Conservation (phyloP, 2,797 vertebrate genomes). For the Trichosurus vulpecula region DNA sequence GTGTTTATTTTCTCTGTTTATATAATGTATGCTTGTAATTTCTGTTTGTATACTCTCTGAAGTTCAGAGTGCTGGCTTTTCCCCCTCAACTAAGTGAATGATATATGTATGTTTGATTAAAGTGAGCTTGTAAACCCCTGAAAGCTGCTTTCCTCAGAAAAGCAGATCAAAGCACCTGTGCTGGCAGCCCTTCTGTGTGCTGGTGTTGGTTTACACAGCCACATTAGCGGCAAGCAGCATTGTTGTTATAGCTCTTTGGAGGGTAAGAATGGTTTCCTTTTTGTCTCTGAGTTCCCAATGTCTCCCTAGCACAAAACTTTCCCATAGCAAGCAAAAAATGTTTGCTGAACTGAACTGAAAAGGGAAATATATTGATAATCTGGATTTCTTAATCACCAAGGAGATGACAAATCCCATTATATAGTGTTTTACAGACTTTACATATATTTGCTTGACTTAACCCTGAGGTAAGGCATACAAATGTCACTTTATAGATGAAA, state of each 20-base stretch:
- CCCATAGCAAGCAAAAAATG: not conserved
- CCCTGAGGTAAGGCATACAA: not conserved
- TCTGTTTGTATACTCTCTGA: too few species aligned
- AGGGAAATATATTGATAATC: not conserved
- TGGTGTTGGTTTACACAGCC: too few species aligned
- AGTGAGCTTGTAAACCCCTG: too few species aligned
- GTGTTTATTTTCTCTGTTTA: too few species aligned
- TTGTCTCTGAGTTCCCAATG: not conserved
- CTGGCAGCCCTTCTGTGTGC: too few species aligned
- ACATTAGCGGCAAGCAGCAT: too few species aligned
- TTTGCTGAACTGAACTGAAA: not conserved
- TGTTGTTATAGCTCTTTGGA: not conserved
- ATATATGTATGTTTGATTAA: too few species aligned
- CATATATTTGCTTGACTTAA: not conserved
- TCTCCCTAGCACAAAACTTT: not conserved
- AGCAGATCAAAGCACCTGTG: too few species aligned
- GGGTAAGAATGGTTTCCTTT: not conserved
- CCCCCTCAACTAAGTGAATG: too few species aligned
- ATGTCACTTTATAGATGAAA: not conserved
- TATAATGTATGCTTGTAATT: too few species aligned
- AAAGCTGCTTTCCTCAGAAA: too few species aligned
- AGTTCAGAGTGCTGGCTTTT: too few species aligned
- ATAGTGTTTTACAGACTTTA: not conserved
- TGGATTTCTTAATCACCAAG: not conserved
- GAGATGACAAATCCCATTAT: not conserved